phyloP scores from a whole-genome alignment of 1,140 invertebrate species.

The Tetramorium simillimum region DNA sequence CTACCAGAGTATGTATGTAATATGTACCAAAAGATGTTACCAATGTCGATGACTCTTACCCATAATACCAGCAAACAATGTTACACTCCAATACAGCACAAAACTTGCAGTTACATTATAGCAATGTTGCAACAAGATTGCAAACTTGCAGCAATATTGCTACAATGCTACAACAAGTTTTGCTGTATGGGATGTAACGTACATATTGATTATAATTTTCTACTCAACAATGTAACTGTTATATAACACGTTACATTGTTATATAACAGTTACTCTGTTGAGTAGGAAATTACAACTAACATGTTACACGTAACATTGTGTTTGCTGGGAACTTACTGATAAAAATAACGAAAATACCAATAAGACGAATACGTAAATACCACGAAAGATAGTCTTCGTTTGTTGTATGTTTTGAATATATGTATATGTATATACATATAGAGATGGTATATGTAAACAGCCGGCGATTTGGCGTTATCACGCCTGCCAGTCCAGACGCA shows the following conservation, averaged over 20 bases:
- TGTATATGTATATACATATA: constrained; percentile 40
- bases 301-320: too few relatives aligned
- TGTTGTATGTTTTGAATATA: constrained; percentile 64
- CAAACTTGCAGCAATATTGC: too few relatives aligned
- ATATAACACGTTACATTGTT: too few relatives aligned
- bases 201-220: too few relatives aligned
- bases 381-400: constrained; percentile 49
- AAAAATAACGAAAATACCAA: constrained; percentile 44
- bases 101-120: too few relatives aligned
- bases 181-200: too few relatives aligned
- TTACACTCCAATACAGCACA: too few relatives aligned
- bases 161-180: too few relatives aligned
- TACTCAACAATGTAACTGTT: too few relatives aligned
- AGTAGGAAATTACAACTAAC: too few relatives aligned
- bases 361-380: constrained; percentile 60
- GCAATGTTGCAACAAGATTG: too few relatives aligned
- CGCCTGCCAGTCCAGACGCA: background rate
- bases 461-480: constrained; percentile 28
- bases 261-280: too few relatives aligned
- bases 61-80: background rate
- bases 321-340: constrained; percentile 27
- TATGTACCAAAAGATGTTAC: constrained; percentile 59
- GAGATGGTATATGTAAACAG: constrained; percentile 17
- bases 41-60: constrained; percentile 49
- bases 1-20: constrained; percentile 64